Percentiles rank a stretch among this genome's conserved stretches.
Conservation (phyloP, 2,888 invertebrate genomes). For the Andrena chrysosceles region DNA sequence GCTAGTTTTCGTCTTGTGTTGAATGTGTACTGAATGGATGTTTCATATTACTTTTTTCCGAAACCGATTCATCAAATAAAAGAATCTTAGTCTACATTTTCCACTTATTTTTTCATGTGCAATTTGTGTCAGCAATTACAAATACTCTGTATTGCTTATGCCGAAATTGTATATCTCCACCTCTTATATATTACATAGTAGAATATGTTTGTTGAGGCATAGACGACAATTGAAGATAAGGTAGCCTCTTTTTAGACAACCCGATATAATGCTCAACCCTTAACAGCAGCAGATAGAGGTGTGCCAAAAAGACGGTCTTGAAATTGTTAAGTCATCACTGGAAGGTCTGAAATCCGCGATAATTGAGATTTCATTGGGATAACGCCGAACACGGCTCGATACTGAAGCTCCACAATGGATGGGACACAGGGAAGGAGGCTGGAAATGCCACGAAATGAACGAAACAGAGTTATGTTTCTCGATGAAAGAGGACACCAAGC, state of each 20-base stretch:
- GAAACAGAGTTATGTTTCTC: conserved; percentile 49
- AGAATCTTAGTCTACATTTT: too few relatives aligned
- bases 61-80: too few relatives aligned
- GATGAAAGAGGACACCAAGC: conserved; percentile 32
- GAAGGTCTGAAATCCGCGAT: background rate
- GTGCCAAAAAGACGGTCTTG: background rate
- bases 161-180: too few relatives aligned
- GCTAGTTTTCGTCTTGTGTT: too few relatives aligned
- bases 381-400: background rate
- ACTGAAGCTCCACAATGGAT: background rate
- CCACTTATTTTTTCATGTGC: too few relatives aligned
- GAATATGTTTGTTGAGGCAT: too few relatives aligned
- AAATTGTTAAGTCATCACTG: background rate
- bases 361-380: conserved; percentile 12
- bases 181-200: too few relatives aligned
- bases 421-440: background rate
- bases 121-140: too few relatives aligned
- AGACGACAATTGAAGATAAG: background rate
- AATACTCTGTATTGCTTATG: too few relatives aligned
- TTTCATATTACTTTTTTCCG: too few relatives aligned
- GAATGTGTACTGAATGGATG: too few relatives aligned
- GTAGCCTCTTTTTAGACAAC: background rate
- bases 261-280: background rate
- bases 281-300: background rate
- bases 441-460: conserved; percentile 10